Percentiles rank a stretch among this genome's conserved stretches.
phyloP scores from a whole-genome alignment of 2,888 invertebrate genomes.

The Galerucella calmariensis region DNA sequence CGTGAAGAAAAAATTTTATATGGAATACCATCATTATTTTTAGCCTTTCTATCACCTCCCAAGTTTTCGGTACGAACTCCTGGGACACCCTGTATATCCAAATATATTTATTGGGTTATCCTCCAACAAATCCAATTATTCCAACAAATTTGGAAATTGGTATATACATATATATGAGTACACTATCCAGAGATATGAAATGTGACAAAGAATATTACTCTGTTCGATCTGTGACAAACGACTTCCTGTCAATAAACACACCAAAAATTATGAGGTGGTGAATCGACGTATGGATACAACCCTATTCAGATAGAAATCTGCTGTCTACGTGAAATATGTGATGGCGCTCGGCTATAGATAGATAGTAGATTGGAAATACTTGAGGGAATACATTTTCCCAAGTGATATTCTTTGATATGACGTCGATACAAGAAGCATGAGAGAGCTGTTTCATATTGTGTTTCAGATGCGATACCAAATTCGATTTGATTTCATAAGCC shows the following conservation, averaged over 20 bases:
- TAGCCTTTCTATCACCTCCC: too few species aligned
- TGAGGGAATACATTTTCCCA: conserved; percentile 30
- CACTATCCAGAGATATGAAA: conserved; percentile 13
- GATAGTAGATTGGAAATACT: conserved; percentile 25
- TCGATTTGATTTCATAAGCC: not conserved
- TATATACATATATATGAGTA: too few species aligned
- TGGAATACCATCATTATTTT: too few species aligned
- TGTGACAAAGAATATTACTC: conserved; percentile 22
- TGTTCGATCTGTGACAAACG: conserved; percentile 26
- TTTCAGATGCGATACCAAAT: not conserved
- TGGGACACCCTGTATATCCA: too few species aligned
- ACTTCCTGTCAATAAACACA: conserved; percentile 30
- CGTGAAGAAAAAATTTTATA: too few species aligned
- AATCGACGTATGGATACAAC: conserved; percentile 38
- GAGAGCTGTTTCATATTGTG: not conserved
- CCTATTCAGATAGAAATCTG: conserved; percentile 42
- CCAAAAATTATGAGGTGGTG: conserved; percentile 37
- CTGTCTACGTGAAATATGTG: conserved; percentile 30
- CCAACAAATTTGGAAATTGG: not conserved
- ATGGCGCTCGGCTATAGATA: conserved; percentile 25
- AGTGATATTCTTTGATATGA: conserved; percentile 21
- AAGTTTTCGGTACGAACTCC: too few species aligned
- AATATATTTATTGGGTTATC: not conserved
- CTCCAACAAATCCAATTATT: not conserved
- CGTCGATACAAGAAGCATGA: conserved; percentile 16